Evolutionary conservation across 2,797 vertebrate species (phyloP), one percentile per base, ranked within the genome.

Genomic region (Mus minutoides): DNA sequence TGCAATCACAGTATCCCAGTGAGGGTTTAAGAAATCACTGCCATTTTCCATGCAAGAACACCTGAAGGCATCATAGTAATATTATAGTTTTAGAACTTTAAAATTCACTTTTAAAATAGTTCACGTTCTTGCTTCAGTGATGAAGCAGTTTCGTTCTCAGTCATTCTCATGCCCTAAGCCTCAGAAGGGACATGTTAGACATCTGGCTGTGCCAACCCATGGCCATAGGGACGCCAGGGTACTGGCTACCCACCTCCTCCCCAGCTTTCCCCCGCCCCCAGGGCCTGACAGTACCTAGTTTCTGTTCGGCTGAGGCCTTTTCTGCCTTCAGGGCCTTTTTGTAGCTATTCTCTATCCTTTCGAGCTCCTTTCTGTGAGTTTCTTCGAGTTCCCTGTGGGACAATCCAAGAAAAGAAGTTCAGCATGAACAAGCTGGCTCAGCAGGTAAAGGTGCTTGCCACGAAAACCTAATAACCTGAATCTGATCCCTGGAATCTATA

Each of bases 281-380:
- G 29, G 0, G 60, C 54, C 87, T 80, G 7, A 19, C 22, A 54
- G n/a, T 98, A 98, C 98, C 97, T 87, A 98, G 86, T 62, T 98
- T 98, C 85, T 94, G 90, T 75, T 98, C 97, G 19, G 98, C 96
- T 21, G 97, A 79, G 29, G 91, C n/a, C 76, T 96, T 98, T 96
- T 98, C 98, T 0, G 79, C n/a, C 62, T 93, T 96, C 93, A 98
- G 64, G 17, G 92, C 62, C 7, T 96, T 94, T 95, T 93, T 92
- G 94, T 98, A 96, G 19, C 79, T 92, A 77, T 97, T 94, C 92
- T 98, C 97, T 94, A 98, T 19, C 49, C 93, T 76, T 21, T 1
- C 77, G 21, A 98, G 46, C 84, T 98, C 96, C 13, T 40, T 10
- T 60, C 29, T 12, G 3, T 98, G 97, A 94, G 87, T 46, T 54